Conservation (phyloP, 2,888 invertebrate species). For the Pseudococcus jackbeardsleyi region DNA sequence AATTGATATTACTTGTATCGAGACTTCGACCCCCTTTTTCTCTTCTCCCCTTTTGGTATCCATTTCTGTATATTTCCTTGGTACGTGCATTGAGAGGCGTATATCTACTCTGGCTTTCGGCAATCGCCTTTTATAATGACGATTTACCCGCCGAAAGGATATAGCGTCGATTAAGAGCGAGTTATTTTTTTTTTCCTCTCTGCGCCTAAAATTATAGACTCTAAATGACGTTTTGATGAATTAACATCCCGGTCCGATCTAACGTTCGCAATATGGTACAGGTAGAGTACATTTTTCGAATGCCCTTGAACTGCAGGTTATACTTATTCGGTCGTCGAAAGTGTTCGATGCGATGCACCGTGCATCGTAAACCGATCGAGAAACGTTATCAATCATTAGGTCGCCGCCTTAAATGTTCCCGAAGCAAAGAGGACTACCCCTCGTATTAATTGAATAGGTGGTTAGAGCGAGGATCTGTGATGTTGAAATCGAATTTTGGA, state of each 20-base stretch:
- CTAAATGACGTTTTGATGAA: conserved; percentile 51
- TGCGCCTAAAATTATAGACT: conserved; percentile 23
- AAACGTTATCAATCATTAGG: background rate
- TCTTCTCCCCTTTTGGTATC: background rate
- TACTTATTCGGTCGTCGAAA: background rate
- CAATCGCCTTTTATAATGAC: conserved; percentile 3
- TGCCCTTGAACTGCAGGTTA: conserved; percentile 16
- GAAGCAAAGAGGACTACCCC: background rate
- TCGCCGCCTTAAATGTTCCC: background rate
- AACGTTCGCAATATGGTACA: conserved; percentile 50
- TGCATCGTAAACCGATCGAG: background rate
- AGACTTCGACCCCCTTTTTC: background rate
- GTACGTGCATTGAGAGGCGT: background rate
- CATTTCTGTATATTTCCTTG: background rate
- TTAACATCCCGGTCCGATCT: background rate
- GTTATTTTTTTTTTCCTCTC: background rate
- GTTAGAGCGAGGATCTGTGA: background rate
- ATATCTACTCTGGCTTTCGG: background rate
- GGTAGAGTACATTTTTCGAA: background rate
- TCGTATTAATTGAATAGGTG: background rate
- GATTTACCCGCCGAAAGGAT: conserved; percentile 39
- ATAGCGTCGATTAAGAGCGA: background rate
- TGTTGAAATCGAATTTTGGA: background rate
- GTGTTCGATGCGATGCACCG: background rate
- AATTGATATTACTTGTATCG: conserved; percentile 50